Evolutionary conservation across 2,113 vertebrate genomes (phyloP).

Genomic region (Mystacornis crossleyi): DNA sequence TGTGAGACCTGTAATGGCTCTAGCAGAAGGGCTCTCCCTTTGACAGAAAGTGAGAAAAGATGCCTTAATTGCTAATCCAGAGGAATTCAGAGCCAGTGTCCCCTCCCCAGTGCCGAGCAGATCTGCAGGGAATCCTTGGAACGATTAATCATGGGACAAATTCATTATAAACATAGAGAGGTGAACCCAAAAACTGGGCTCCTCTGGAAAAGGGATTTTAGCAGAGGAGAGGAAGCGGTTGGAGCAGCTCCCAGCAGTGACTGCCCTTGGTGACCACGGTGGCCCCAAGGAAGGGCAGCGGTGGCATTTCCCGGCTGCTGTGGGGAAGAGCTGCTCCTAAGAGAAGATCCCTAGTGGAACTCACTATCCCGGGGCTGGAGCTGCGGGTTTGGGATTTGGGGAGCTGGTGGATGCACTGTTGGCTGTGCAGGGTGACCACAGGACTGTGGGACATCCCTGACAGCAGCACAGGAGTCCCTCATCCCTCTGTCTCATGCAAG

Average conservation of each 20-base stretch:
- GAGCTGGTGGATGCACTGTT: accelerated
- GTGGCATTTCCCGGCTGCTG: not conserved
- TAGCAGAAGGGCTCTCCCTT: constrained; percentile 43
- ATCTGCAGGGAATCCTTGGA: not conserved
- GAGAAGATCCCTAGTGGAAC: not conserved
- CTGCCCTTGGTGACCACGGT: not conserved
- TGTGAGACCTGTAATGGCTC: constrained; percentile 36
- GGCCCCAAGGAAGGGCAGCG: not conserved
- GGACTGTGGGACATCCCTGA: not conserved
- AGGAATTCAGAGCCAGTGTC: not conserved
- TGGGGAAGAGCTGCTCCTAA: not conserved
- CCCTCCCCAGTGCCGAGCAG: not conserved
- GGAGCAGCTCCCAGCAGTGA: not conserved
- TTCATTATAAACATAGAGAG: not conserved
- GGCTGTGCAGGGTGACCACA: not conserved
- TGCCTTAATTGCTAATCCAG: constrained; percentile 60
- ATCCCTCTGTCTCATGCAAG: accelerated
- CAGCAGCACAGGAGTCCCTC: too few species aligned
- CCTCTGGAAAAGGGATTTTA: not conserved
- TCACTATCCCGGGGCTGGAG: accelerated
- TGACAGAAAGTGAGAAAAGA: constrained; percentile 44
- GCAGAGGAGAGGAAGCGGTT: not conserved
- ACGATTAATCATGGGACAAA: not conserved
- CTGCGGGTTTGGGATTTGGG: not conserved
- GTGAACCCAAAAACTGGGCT: not conserved